Evolutionary conservation across 2,888 invertebrate genomes (phyloP), one percentile per base, ranked within the genome.

Genomic region (Bhutanitis thaidina): DNA sequence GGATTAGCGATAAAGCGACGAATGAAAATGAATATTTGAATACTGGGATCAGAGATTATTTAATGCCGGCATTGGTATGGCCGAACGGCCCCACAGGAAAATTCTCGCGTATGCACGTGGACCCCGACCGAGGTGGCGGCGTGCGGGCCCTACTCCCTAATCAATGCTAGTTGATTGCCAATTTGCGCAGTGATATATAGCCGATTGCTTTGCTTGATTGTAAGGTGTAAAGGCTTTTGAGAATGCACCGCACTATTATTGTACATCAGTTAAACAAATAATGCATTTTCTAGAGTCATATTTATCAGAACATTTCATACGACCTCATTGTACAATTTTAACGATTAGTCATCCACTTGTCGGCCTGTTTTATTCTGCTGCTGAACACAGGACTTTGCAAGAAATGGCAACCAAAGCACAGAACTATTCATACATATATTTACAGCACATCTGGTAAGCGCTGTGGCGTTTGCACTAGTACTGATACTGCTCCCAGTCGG

Each of bases 1-100:
- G 69, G 66, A 68, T 67, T 72, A 75, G 73, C 74, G 73, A 68
- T 71, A 74, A 77, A 66, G 63, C 67, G 74, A 72, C 71, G 69
- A 69, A 64, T n/a, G 62, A 64, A 70, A 80, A 83, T 83, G 73
- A 78, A 85, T 78, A 78, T 85, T 85, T 65, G 84, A 78, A 81
- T 77, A 81, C 84, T 74, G 65, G 69, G 61, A 63, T 67, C 58
- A 66, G 58, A 71, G 65, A 77, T 80, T 76, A 76, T 75, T 78
- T 71, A 71, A 68, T 68, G 58, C 57, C 62, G 64, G 62, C 66
- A 70, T 68, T 69, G 65, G 43, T 62, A 60, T 62, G 71, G 72
- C 71, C 46, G 40, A 20, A 8, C 49, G 60, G 52, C 57, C 52
- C 54, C 57, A 55, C 52, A 58, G 56, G 60, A 56, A 53, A 59